Conservation (phyloP, 1,140 invertebrate species). For the Latrodectus geometricus region DNA sequence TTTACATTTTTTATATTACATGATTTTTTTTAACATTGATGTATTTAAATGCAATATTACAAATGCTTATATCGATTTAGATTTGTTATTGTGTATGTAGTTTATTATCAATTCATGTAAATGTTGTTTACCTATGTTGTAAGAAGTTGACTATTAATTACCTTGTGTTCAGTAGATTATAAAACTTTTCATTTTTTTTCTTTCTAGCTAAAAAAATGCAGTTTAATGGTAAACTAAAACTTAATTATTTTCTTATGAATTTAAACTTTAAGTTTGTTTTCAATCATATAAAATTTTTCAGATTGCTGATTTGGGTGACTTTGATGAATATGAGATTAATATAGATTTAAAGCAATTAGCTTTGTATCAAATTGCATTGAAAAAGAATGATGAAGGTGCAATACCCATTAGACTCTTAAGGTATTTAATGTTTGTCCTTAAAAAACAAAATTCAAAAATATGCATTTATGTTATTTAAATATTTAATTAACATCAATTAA, state of each 20-base stretch:
- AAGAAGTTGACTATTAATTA: neutral
- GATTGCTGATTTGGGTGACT: conserved; percentile 90
- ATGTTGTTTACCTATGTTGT: neutral
- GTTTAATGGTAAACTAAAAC: neutral
- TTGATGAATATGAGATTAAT: conserved; percentile 84
- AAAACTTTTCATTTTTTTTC: neutral
- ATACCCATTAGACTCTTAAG: conserved; percentile 80
- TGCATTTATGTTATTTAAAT: too few relatives aligned
- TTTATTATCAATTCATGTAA: too few relatives aligned
- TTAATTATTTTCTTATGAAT: neutral
- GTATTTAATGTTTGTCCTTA: conserved; percentile 53
- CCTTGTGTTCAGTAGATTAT: neutral
- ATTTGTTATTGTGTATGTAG: too few relatives aligned
- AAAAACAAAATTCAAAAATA: too few relatives aligned
- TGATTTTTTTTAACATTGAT: too few relatives aligned
- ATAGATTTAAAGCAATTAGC: conserved; percentile 82
- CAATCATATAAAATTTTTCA: conserved; percentile 67
- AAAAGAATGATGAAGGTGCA: conserved; percentile 79
- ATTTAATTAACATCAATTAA: too few relatives aligned
- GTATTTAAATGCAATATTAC: too few relatives aligned
- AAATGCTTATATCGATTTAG: too few relatives aligned
- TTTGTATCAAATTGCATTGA: conserved; percentile 83
- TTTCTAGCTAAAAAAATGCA: neutral
- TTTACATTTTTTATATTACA: too few relatives aligned
- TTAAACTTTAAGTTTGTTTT: neutral